Percentiles rank a stretch among this genome's conserved stretches.
Conservation (phyloP, 2,888 invertebrate species). For the Protophormia terraenovae region DNA sequence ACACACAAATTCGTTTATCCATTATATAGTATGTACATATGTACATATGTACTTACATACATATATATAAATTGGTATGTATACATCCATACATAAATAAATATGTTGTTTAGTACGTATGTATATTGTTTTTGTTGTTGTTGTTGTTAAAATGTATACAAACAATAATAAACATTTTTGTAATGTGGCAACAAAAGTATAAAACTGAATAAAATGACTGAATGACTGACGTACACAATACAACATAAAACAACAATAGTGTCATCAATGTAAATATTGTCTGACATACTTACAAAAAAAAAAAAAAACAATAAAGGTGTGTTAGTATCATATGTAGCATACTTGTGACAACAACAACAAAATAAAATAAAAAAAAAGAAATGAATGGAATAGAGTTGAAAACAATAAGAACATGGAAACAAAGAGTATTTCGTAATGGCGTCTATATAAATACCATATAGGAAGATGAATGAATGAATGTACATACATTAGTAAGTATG, state of each 20-base stretch:
- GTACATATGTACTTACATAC: too few species aligned
- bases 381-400: background rate
- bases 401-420: background rate
- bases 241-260: slow-evolving; percentile 39
- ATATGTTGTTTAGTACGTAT: background rate
- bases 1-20: too few species aligned
- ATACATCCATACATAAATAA: too few species aligned
- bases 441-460: background rate
- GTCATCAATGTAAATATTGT: slow-evolving; percentile 51
- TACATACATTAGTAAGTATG: background rate
- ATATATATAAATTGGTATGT: too few species aligned
- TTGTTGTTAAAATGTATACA: background rate
- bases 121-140: background rate
- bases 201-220: slow-evolving; percentile 5
- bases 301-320: slow-evolving; percentile 18
- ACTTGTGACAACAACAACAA: background rate
- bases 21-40: too few species aligned
- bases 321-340: background rate
- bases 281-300: slow-evolving; percentile 30
- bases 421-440: slow-evolving; percentile 14
- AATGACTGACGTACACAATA: background rate
- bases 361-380: background rate
- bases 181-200: slow-evolving; percentile 33
- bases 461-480: background rate
- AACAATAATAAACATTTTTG: slow-evolving; percentile 22